Evolutionary conservation across 2,113 vertebrate species (phyloP), one percentile per base, ranked within the genome.

Genomic region (Cyphomyrus discorhynchus): DNA sequence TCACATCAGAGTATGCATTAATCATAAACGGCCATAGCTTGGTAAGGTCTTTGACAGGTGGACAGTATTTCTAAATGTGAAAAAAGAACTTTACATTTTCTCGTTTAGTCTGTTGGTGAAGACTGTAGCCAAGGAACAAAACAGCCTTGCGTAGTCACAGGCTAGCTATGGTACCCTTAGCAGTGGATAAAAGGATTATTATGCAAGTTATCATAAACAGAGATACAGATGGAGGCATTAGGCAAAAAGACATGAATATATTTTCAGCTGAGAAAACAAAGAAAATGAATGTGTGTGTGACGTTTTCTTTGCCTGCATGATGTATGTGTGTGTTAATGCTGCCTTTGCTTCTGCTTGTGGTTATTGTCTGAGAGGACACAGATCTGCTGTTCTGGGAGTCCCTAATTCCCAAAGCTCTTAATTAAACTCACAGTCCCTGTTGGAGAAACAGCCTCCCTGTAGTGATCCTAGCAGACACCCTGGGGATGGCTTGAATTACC

Each of bases 1-100:
- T 96, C 6, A 94, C 92, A 88, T 91, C 94, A 91, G 95, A 96
- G 90, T 97, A 95, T 77, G 96, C 94, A 42, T 94, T 97, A 93
- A 92, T 96, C 92, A 95, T 97, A 93, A 97, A 95, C 90, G 96
- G 95, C 89, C 95, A 95, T 92, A 96, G 96, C 92, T 92, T 97
- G 94, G 95, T 97, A 94, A 96, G 95, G 91, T 89, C 49, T 17
- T 74, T 9, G 5, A 90, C 84, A 13, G 24, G 24, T 89, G 50
- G 52, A 21, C n/a, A 11, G 31, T 62, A 17, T 49, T 86, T 86
- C n/a, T 50, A 31, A 84, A 27, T 80, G 46, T 86, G 83, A 24
- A 49, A 86, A 66, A 86, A 35, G 6, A 53, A 19, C 49, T 58
- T 5, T 31, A 39, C 74, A 19, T 47, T 21, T 24, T 27, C 15